These are phyloP conservation scores for Leptopilina clavipes DNA, from an alignment of 1,140 invertebrate genomes.

Conservation along the genomic window DNA sequence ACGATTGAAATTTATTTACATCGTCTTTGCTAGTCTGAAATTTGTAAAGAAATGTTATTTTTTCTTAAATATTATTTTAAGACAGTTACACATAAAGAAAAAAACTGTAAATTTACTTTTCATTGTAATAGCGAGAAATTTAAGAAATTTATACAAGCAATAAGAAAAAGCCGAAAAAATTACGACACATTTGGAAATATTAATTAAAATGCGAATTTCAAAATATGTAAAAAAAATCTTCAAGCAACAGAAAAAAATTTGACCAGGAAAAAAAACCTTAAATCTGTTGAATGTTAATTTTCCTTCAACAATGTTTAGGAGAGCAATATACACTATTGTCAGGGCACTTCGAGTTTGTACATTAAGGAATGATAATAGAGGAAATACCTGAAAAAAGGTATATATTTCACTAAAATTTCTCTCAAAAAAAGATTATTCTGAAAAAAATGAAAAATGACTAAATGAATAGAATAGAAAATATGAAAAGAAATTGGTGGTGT, in stretches of 20 bases:
- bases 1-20: slow-evolving; percentile 7
- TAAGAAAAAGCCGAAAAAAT: neutral
- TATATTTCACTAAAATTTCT: neutral
- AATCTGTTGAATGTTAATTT: slow-evolving; percentile 66
- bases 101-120: neutral
- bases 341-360: slow-evolving; percentile 68
- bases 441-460: neutral
- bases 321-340: slow-evolving; percentile 64
- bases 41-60: slow-evolving; percentile 18
- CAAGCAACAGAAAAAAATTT: neutral
- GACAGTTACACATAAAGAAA: too few relatives aligned
- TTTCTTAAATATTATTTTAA: neutral
- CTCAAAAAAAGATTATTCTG: neutral
- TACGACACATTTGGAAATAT: neutral
- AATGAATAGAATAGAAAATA: neutral
- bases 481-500: too few relatives aligned
- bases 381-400: slow-evolving; percentile 67
- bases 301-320: slow-evolving; percentile 65
- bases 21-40: slow-evolving; percentile 14
- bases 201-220: neutral
- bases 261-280: slow-evolving; percentile 64
- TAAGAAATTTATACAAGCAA: neutral
- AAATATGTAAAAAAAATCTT: neutral
- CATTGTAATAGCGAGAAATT: neutral
- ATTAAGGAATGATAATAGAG: slow-evolving; percentile 68